Conservation (phyloP, 2,113 vertebrate species). For the Brachionichthys hirsutus region DNA sequence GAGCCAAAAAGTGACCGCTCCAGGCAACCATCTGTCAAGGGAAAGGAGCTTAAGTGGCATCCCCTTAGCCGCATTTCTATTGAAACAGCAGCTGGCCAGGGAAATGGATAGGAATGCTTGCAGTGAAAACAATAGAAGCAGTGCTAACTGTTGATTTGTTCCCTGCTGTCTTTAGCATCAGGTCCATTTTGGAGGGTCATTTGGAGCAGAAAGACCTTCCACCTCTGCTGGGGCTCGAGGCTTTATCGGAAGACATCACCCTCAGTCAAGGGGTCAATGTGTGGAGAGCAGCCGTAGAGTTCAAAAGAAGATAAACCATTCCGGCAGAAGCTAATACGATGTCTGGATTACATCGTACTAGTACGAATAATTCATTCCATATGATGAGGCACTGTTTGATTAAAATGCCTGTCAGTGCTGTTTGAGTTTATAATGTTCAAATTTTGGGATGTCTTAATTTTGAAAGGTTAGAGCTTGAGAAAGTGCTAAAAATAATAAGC, state of each 20-base stretch:
- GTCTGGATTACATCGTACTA: background rate
- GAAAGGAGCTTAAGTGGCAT: slow-evolving; percentile 44
- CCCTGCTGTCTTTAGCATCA: slow-evolving; percentile 63
- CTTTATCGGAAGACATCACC: slow-evolving; percentile 50
- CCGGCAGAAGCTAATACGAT: background rate
- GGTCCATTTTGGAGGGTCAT: slow-evolving; percentile 55
- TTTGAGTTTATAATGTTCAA: background rate
- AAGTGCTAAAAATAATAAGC: background rate
- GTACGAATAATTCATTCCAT: slow-evolving; percentile 4
- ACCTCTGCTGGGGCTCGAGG: slow-evolving; percentile 52
- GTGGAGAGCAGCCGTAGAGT: slow-evolving; percentile 71
- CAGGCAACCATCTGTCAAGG: slow-evolving; percentile 73
- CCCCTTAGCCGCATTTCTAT: slow-evolving; percentile 29
- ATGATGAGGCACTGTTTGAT: background rate
- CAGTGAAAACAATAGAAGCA: slow-evolving; percentile 53
- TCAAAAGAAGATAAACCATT: slow-evolving; percentile 50
- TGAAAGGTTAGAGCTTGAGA: too few relatives aligned
- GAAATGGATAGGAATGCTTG: slow-evolving; percentile 49
- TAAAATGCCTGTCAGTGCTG: background rate
- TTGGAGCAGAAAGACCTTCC: slow-evolving; percentile 62
- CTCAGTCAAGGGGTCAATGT: slow-evolving; percentile 63
- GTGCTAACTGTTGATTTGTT: slow-evolving; percentile 47
- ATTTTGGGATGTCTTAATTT: background rate
- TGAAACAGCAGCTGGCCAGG: slow-evolving; percentile 63
- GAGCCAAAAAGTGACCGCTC: slow-evolving; percentile 64